phyloP scores from a whole-genome alignment of 2,113 vertebrate genomes.

The Canis aureus region DNA sequence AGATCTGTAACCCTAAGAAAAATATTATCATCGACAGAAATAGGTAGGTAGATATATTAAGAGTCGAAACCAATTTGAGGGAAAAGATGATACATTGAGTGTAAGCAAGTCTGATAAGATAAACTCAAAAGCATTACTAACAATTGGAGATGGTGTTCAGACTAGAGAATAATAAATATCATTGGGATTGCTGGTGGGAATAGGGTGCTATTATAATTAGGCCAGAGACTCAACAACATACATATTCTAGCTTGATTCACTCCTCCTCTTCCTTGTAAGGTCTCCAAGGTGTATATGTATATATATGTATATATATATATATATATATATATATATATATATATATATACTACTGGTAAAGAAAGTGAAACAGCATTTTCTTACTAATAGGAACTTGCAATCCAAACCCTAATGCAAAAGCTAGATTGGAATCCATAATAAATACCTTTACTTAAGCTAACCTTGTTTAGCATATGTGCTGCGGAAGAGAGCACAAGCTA shows the following conservation, averaged over 20 bases:
- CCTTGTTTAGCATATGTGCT: background rate
- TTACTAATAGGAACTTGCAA: background rate
- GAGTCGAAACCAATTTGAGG: background rate
- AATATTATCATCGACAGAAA: background rate
- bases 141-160: background rate
- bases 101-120: background rate
- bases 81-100: background rate
- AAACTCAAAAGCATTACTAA: background rate
- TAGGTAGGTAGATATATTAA: background rate
- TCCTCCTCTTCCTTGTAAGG: background rate
- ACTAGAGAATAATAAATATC: background rate
- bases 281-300: background rate
- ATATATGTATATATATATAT: no score
- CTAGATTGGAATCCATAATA: background rate
- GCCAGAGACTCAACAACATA: background rate
- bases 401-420: background rate
- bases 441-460: constrained; percentile 1
- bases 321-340: background rate
- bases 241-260: background rate
- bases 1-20: background rate
- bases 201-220: background rate
- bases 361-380: constrained; percentile 31
- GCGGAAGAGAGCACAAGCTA: background rate
- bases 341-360: background rate
- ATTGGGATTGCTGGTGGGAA: background rate